These are phyloP conservation scores for Globicephala melas DNA, from an alignment of 2,113 vertebrate species.

Conservation along the genomic window DNA sequence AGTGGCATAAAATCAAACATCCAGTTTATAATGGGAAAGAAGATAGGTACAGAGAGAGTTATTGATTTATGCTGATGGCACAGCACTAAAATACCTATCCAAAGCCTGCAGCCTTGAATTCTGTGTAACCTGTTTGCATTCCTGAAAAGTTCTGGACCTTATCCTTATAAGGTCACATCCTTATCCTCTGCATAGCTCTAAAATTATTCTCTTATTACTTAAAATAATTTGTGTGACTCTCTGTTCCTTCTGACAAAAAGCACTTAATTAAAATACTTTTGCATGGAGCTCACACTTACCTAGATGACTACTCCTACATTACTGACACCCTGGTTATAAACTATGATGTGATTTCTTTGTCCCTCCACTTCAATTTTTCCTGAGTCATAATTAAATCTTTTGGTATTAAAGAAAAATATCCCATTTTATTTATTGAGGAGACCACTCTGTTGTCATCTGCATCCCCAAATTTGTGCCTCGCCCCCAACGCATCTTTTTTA, in stretches of 20 bases:
- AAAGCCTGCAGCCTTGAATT: neutral
- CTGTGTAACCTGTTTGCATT: neutral
- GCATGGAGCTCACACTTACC: neutral
- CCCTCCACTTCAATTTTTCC: neutral
- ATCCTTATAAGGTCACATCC: no score
- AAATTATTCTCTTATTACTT: neutral
- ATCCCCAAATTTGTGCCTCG: neutral
- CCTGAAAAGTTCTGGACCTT: neutral
- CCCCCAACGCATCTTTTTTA: accelerated
- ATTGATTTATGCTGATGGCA: neutral
- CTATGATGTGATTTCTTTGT: neutral
- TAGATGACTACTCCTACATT: neutral
- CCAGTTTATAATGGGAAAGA: neutral
- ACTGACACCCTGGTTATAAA: neutral
- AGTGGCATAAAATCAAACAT: neutral
- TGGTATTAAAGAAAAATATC: neutral
- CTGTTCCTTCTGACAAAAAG: neutral
- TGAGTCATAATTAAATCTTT: neutral
- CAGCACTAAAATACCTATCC: neutral
- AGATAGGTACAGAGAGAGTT: neutral
- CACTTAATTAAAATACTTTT: neutral
- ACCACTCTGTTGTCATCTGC: neutral
- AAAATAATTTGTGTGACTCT: neutral
- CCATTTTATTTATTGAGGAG: neutral
- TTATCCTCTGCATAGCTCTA: neutral